Base-by-base conservation (phyloP, 2,888 invertebrate species). In the Acleris emargana region DNA sequence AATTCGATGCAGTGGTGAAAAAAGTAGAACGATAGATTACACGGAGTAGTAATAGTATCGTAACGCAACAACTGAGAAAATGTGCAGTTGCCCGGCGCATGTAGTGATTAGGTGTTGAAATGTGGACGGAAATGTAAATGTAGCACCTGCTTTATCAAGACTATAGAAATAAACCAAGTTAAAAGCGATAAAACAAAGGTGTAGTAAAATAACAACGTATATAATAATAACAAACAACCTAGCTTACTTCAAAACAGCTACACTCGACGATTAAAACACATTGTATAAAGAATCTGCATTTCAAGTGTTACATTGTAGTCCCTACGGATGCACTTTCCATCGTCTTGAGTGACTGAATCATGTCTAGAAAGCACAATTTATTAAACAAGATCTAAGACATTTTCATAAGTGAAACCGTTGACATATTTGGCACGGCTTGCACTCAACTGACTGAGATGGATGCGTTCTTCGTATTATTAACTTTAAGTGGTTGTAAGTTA, bases 41-140 rank as follows among this genome's bases (percentile, higher is more conserved):
- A 67, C 60, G 58, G 66, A 63, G 67, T 71, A 64, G 69, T 67
- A 73, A 72, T 73, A 73, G 72, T 66, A 69, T 69, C 68, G 72
- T 72, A 74, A 74, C 73, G 72, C 67, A 73, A 70, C 72, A 68
- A 71, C 69, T 67, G 66, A 72, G 73, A 71, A 72, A 71, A 70
- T 67, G 68, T 62, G 52, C 67, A 64, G 71, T 69, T 69, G 58
- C 57, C 38, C 49, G 64, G 67, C 53, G 61, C 67, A 67, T 68
- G 62, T 64, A 53, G 72, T 71, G 73, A 71, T 73, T 74, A 71
- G 70, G 68, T 73, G 72, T 71, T 62, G 73, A 72, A 74, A 73
- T 61, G 49, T 64, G 63, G 64, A 47, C 58, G 68, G 64, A 68
- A 70, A 64, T 67, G 60, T 67, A 70, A 59, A 67, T 58, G 52